phyloP scores from a whole-genome alignment of 2,888 invertebrate species.

The Synergus umbraculus region DNA sequence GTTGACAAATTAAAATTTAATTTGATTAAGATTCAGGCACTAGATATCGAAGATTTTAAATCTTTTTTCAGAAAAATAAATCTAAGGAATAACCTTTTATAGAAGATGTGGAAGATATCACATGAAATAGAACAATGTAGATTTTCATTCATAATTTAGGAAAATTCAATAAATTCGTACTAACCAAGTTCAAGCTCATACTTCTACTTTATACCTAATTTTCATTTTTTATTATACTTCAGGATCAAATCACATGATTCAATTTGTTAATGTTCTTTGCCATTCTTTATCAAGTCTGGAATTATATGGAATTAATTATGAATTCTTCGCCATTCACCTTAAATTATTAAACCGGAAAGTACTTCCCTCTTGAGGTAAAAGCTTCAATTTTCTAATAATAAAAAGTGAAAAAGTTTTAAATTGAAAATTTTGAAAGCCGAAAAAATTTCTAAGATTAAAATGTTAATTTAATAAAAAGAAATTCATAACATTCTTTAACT shows the following conservation, averaged over 20 bases:
- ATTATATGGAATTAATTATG: neutral
- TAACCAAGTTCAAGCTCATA: neutral
- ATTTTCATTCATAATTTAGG: neutral
- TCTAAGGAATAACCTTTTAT: neutral
- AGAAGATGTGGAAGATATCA: neutral
- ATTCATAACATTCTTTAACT: neutral
- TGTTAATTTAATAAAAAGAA: too few species aligned
- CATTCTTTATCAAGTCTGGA: too few species aligned
- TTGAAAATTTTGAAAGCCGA: neutral
- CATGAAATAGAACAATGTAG: neutral
- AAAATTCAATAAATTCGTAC: slow-evolving; percentile 17
- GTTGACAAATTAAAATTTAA: neutral
- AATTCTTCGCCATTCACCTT: neutral
- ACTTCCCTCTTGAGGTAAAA: neutral
- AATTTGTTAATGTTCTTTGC: too few species aligned
- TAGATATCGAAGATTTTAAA: slow-evolving; percentile 2
- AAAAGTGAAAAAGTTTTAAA: too few species aligned
- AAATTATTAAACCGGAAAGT: neutral
- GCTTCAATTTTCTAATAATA: neutral
- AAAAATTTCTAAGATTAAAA: too few species aligned
- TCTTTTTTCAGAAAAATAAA: slow-evolving; percentile 3
- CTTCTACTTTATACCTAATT: neutral
- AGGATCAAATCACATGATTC: too few species aligned
- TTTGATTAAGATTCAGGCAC: neutral
- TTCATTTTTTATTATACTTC: neutral